These are phyloP conservation scores for Porites cylindrica DNA, from an alignment of 92 coral and sea anemone species.

Conservation along the genomic window DNA sequence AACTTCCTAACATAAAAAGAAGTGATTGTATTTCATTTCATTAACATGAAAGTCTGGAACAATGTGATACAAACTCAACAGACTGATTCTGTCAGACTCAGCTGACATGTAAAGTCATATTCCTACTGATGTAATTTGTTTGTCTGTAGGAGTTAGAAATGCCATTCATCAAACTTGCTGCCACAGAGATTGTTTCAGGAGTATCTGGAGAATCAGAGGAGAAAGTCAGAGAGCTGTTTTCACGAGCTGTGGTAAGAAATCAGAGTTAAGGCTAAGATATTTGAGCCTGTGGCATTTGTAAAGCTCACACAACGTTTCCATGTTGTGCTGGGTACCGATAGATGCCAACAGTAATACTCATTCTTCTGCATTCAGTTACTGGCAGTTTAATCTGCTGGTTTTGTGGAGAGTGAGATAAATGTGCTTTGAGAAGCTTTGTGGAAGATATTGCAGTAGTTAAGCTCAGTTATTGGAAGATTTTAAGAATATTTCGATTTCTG, in stretches of 20 bases:
- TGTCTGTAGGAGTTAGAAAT: slow-evolving; percentile 80
- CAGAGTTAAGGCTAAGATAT: not conserved
- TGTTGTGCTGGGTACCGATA: slow-evolving; percentile 43
- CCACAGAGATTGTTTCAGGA: slow-evolving; percentile 99
- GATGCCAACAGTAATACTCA: slow-evolving; percentile 27
- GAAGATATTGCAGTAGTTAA: not conserved
- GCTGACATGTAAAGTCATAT: too few relatives aligned
- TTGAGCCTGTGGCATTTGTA: slow-evolving; percentile 5
- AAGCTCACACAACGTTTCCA: slow-evolving; percentile 8
- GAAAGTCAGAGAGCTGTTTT: slow-evolving; percentile 92
- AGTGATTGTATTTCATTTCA: too few relatives aligned
- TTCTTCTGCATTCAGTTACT: not conserved
- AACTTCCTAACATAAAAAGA: too few relatives aligned
- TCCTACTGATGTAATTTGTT: not conserved
- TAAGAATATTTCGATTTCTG: too few relatives aligned
- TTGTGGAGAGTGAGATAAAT: not conserved
- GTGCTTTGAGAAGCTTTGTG: not conserved
- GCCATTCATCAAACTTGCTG: slow-evolving; percentile 93
- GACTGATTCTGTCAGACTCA: too few relatives aligned
- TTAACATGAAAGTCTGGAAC: too few relatives aligned
- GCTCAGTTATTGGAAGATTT: not conserved
- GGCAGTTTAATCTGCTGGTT: slow-evolving; percentile 1
- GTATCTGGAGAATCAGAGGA: slow-evolving; percentile 98
- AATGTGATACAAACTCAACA: too few relatives aligned
- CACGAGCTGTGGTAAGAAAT: slow-evolving; percentile 86